Evolutionary conservation across 1,140 invertebrate genomes (phyloP), one percentile per base, ranked within the genome.

Genomic region (Drosophila sucinea): DNA sequence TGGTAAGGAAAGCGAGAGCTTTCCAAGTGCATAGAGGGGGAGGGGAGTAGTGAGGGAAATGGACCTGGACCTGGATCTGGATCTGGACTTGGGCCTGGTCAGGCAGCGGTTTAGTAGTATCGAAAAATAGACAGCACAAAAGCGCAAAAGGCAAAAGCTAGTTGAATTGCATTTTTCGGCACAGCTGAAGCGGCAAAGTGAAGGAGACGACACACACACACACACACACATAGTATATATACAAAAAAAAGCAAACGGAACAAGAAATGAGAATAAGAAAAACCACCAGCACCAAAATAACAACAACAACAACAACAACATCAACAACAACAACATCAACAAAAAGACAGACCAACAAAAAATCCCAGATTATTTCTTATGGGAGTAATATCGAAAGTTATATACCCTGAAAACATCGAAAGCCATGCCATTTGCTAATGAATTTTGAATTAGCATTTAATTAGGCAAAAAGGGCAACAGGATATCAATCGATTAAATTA

Each of bases 141-240:
- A 60, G 84, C 64, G 66, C 73, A 86, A 73, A 87, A 68, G 10
- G 40, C 69, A 58, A 83, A 83, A 66, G 80, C 66, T 73, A 84
- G 84, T 77, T 73, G 83, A 77, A 89, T 87, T 87, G 67, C 83
- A 87, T 84, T 87, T 89, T 87, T 87, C 62, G 84, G 73, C 73
- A 66, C 72, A 83, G 61, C 79, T 77, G 67, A 82, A 79, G 79
- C 79, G 76, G 75, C 67, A 82, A 86, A 85, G 82, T 86, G 73
- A 44, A 71, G 47, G 40, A 71, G 55, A 54, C n/a, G 8, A 33
- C 30, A 51, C 44, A 51, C 25, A 51, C n/a, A 23, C 38, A 35
- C 6, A 35, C 51, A 63, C 44, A 60, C 30, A 33, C 17, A 17
- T 17, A 17, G 17, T 17, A 17, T 17, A 17, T 17, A 17, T 17